These are phyloP conservation scores for Anoplolepis gracilipes DNA, from an alignment of 1,140 invertebrate genomes.

Conservation along the genomic window DNA sequence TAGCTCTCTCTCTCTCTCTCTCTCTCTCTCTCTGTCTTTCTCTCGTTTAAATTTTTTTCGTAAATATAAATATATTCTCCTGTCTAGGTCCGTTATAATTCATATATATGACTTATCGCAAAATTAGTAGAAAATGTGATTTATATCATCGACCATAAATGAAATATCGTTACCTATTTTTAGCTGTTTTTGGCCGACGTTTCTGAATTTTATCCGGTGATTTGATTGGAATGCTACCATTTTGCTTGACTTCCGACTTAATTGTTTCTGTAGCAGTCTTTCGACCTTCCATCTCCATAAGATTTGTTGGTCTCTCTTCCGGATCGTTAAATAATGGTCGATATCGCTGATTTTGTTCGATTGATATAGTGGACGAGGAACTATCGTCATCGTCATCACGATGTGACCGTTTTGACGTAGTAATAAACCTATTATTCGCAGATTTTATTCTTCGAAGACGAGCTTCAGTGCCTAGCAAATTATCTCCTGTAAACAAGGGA, in stretches of 20 bases:
- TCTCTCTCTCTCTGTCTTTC: too few relatives aligned
- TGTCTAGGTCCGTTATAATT: neutral
- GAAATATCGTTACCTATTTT: conserved; percentile 80
- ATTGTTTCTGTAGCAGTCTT: conserved; percentile 69
- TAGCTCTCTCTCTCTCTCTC: neutral
- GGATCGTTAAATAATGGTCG: conserved; percentile 73
- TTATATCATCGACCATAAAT: neutral
- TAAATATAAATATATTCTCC: neutral
- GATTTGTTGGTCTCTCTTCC: conserved; percentile 65
- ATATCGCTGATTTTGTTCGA: conserved; percentile 75
- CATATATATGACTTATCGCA: neutral
- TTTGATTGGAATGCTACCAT: conserved; percentile 70
- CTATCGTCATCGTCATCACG: conserved; percentile 72
- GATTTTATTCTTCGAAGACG: conserved; percentile 88
- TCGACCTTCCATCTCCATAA: conserved; percentile 65
- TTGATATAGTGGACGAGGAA: conserved; percentile 75
- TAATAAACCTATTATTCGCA: conserved; percentile 78
- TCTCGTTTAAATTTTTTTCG: too few relatives aligned
- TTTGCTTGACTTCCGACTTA: conserved; percentile 70
- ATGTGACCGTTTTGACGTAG: conserved; percentile 70
- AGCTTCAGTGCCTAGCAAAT: conserved; percentile 87
- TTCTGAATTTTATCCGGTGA: conserved; percentile 75
- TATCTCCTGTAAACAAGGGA: conserved; percentile 72
- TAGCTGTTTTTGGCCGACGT: conserved; percentile 81
- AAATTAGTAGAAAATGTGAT: neutral